Base-by-base conservation (phyloP, 1,140 invertebrate genomes). In the Ctenoplectra terminalis region DNA sequence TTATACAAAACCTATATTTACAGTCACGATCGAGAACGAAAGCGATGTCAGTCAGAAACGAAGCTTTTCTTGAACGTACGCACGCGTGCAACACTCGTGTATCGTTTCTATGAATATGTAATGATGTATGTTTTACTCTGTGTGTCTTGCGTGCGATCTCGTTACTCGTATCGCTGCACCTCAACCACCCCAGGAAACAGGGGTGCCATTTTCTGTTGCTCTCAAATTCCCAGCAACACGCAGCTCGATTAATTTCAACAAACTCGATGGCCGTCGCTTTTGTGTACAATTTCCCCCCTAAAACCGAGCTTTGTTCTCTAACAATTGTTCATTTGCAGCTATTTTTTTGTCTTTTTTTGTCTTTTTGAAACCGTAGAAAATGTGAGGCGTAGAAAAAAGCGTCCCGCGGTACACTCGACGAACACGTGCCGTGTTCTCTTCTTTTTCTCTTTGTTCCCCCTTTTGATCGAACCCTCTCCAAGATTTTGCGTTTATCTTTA, bases 311-410 rank as follows among this genome's bases (percentile, higher is more conserved):
- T 37, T 40, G 15, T 26, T 48, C 15, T 31, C 0, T 20, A 23
- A 11, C 26, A n/a, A 54, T 73, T 50, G 50, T 31, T 80, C 54
- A 64, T 58, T 34, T 67, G 23, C 34, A 54, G 63, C 34, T 48
- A 50, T 34, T 26, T 78, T 34, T 73, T 71, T 37, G 29, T 54
- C 54, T 26, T 54, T 26, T n/a, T 58, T 61, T 58, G 64, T 37
- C 60, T 56, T 69, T 71, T 82, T 82, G 63, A 84, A 86, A 87
- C 74, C 83, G 85, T 90, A 90, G 89, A 90, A 90, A 90, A 90
- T 88, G 61, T 87, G 87, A 90, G 88, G 82, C 81, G 82, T 89
- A 89, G 81, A 90, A 90, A 90, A 90, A 90, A 84, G 69, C 75
- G 76, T 88, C 73, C 73, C 85, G 71, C 63, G 75, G 64, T 79